Evolutionary conservation across 2,797 vertebrate genomes (phyloP).

Genomic region (Pangasius krempfi): DNA sequence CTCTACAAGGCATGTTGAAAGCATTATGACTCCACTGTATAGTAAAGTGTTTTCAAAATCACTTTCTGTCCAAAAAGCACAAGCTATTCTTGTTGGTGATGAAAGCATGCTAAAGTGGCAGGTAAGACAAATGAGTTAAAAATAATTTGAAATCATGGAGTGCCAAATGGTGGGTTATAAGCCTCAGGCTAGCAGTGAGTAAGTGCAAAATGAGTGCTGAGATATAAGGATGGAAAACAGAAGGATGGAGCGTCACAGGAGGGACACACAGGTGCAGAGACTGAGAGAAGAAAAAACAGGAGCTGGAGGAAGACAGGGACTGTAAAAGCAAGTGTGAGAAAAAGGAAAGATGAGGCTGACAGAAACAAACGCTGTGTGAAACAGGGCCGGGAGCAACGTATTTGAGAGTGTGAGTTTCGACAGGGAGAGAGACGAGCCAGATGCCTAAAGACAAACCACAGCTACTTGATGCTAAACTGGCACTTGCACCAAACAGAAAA

Average conservation of each 20-base stretch:
- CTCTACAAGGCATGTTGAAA: neutral
- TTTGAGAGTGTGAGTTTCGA: slow-evolving; percentile 37
- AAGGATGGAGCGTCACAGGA: slow-evolving; percentile 34
- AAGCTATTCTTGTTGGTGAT: slow-evolving; percentile 13
- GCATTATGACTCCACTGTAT: neutral
- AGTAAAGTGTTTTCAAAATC: neutral
- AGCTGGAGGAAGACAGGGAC: slow-evolving; percentile 27
- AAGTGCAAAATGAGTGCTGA: slow-evolving; percentile 37
- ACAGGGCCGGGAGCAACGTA: slow-evolving; percentile 55
- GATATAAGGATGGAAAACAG: slow-evolving; percentile 26
- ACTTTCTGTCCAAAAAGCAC: neutral
- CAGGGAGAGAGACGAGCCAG: slow-evolving; percentile 57
- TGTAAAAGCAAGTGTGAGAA: slow-evolving; percentile 14
- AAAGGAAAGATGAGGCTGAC: slow-evolving; percentile 35
- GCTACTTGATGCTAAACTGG: slow-evolving; percentile 60
- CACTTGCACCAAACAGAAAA: slow-evolving; percentile 38
- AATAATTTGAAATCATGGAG: slow-evolving; percentile 49
- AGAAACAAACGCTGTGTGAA: slow-evolving; percentile 42
- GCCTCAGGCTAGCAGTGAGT: slow-evolving; percentile 49
- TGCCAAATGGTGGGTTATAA: slow-evolving; percentile 25
- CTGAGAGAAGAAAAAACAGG: slow-evolving; percentile 11
- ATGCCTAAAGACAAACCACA: slow-evolving; percentile 67
- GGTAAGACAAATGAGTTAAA: slow-evolving; percentile 49
- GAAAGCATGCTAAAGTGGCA: slow-evolving; percentile 44
- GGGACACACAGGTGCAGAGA: neutral